phyloP scores from a whole-genome alignment of 1,140 invertebrate genomes.

The Augochlora pura region DNA sequence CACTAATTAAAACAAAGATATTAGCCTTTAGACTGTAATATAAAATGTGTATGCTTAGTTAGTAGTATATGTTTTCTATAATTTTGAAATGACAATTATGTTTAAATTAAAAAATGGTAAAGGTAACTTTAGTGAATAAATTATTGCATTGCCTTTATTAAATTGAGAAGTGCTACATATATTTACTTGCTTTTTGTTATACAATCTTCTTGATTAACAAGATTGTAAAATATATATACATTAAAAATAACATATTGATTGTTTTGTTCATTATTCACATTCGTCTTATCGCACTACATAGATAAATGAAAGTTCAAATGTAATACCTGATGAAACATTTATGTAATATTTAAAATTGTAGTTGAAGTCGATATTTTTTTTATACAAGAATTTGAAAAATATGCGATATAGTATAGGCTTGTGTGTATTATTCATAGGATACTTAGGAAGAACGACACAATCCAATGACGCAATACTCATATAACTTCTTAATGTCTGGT shows the following conservation, averaged over 20 bases:
- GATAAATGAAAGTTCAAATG: conserved; percentile 38
- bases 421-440: conserved; percentile 37
- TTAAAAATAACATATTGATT: background rate
- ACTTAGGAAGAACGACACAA: conserved; percentile 33
- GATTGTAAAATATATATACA: background rate
- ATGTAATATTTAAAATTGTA: conserved; percentile 50
- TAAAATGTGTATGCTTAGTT: background rate
- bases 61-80: background rate
- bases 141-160: conserved; percentile 8
- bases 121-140: background rate
- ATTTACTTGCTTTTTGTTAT: conserved; percentile 15
- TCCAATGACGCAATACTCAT: conserved; percentile 54
- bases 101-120: background rate
- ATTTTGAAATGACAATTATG: background rate
- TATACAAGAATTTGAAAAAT: conserved; percentile 40
- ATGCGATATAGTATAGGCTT: conserved; percentile 33
- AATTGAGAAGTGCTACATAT: background rate
- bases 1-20: conserved; percentile 8
- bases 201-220: conserved; percentile 12
- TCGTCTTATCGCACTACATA: conserved; percentile 26
- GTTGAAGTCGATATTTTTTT: conserved; percentile 53
- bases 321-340: conserved; percentile 43
- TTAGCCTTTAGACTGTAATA: background rate
- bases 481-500: conserved; percentile 38
- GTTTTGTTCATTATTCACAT: conserved; percentile 62